Evolutionary conservation across 2,797 vertebrate species (phyloP).

Genomic region (Helostoma temminkii): DNA sequence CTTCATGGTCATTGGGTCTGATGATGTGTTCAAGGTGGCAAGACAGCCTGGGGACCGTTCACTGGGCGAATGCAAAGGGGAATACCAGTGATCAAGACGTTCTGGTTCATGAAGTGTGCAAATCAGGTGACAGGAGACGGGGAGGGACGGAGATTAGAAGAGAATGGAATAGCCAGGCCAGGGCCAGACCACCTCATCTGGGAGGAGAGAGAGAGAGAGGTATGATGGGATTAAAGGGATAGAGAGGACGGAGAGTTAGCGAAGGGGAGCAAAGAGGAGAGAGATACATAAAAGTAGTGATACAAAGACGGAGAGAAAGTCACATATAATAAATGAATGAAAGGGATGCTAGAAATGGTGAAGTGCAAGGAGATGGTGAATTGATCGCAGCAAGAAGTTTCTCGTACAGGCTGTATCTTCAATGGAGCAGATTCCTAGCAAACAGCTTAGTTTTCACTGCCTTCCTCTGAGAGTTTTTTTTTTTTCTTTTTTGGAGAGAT

Average conservation of each 20-base stretch:
- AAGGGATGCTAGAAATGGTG: constrained; percentile 32
- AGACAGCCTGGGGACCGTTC: constrained; percentile 44
- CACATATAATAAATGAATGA: constrained; percentile 49
- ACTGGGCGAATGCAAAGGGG: constrained; percentile 56
- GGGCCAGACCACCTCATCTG: constrained; percentile 75
- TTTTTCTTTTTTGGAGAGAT: constrained; percentile 28
- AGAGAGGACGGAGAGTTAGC: constrained; percentile 40
- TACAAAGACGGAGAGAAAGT: constrained; percentile 52
- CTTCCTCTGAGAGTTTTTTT: constrained; percentile 33
- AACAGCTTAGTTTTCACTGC: constrained; percentile 47
- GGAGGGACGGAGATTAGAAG: constrained; percentile 58
- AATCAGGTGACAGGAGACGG: constrained; percentile 65
- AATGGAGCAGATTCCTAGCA: constrained; percentile 37
- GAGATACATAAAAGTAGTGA: constrained; percentile 41
- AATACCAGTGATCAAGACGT: constrained; percentile 73
- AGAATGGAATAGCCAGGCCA: constrained; percentile 72
- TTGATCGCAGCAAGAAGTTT: constrained; percentile 25
- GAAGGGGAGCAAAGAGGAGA: constrained; percentile 48
- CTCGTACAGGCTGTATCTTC: constrained; percentile 35
- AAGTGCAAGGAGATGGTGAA: constrained; percentile 31
- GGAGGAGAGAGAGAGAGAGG: constrained; percentile 57
- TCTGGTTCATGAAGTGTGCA: constrained; percentile 81
- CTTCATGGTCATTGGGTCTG: constrained; percentile 63
- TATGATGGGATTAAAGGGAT: constrained; percentile 60
- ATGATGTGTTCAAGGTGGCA: constrained; percentile 79